Evolutionary conservation across 2,888 invertebrate genomes (phyloP), one percentile per base, ranked within the genome.

Genomic region (Conomelus anceps): DNA sequence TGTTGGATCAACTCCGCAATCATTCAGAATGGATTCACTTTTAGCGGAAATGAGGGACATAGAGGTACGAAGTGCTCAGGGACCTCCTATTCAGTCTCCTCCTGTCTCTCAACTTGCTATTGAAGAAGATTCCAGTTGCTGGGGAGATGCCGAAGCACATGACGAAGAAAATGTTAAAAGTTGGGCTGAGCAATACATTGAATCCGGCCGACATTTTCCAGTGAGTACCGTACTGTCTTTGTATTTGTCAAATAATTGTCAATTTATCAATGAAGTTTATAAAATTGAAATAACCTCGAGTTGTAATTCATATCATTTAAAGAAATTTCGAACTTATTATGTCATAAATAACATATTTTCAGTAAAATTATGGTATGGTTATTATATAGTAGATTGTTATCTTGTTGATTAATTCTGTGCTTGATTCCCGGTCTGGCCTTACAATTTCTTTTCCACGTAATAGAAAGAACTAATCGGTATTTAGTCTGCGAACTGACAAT

Each of bases 1-100:
- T 13, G 89, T 92, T 89, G 91, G 92, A 91, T 91, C 91, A 89
- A 93, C 94, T 24, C 96, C 96, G 7, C 96, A 97, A 93, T 97
- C 98, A 1, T 99, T 98, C 93, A 96, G 97, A 92, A 98, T 99
- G 98, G 97, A 97, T 92, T 95, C 95, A 23, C 94, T 98, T 89
- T 93, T 99, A 89, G 96, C 97, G 92, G 98, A 98, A 93, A 97
- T 99, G 95, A 96, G 97, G 90, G 96, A 97, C 92, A 95, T 97
- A 23, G 96, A 96, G 93, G 89, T 89, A 3, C 88, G 90, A 22
- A 63, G 63, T 63, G n/a, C 63, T 1, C 63, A 63, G n/a, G 88
- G 34, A 22, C 87, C 86, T 84, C 89, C 88, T 13, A 85, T 84
- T 89, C 91, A 86, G 90, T 90, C 84, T 22, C 20, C 90, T 22